Conservation (phyloP, 2,888 invertebrate species). For the Cataglyphis rosenhaueri region DNA sequence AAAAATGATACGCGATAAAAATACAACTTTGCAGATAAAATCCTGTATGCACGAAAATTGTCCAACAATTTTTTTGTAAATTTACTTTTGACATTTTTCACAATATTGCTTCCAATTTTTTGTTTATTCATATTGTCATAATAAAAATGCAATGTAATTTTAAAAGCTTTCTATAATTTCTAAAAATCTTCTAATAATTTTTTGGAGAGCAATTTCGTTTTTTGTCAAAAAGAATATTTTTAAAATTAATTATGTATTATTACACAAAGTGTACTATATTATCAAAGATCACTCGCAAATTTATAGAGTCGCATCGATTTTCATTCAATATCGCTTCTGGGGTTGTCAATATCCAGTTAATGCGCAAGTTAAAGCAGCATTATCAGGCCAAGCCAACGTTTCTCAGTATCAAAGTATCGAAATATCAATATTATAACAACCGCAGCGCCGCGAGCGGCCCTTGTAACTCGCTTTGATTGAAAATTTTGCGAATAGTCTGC, state of each 20-base stretch:
- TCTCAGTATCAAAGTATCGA: conserved; percentile 13
- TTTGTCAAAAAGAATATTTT: background rate
- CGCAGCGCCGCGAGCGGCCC: background rate
- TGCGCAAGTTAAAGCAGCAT: background rate
- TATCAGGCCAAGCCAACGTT: background rate
- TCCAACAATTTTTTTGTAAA: background rate
- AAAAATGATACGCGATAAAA: background rate
- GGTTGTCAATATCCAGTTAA: background rate
- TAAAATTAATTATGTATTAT: background rate
- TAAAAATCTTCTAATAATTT: background rate
- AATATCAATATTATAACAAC: conserved; percentile 4
- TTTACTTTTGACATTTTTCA: background rate
- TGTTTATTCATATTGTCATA: background rate
- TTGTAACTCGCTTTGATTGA: conserved; percentile 35
- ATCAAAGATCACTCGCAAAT: background rate
- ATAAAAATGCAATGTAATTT: background rate
- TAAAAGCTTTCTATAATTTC: background rate
- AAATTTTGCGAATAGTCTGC: conserved; percentile 50
- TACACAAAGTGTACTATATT: background rate
- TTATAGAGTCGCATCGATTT: background rate
- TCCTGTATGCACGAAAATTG: background rate
- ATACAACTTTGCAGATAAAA: background rate
- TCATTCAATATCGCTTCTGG: background rate
- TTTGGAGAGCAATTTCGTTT: background rate
- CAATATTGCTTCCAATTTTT: background rate